These are phyloP conservation scores for Bombus superbus DNA, from an alignment of 1,140 invertebrate genomes.

Conservation along the genomic window DNA sequence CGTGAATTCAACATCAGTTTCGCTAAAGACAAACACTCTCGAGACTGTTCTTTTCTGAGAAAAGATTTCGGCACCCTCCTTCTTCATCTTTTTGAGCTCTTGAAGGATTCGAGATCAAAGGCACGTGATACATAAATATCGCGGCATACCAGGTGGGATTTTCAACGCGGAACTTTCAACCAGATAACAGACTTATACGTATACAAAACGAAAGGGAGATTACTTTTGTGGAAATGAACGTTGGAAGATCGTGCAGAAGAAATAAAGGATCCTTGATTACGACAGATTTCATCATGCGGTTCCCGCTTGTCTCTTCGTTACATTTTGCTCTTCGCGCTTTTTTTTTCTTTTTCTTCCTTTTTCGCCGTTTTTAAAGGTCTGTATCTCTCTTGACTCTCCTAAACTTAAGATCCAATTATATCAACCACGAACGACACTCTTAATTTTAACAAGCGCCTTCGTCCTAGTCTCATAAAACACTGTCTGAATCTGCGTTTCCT, in stretches of 20 bases:
- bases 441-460: slow-evolving; percentile 15
- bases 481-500: not conserved
- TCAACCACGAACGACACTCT: slow-evolving; percentile 21
- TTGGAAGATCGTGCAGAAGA: not conserved
- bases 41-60: not conserved
- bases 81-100: not conserved
- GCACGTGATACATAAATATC: slow-evolving; percentile 12
- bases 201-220: not conserved
- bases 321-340: not conserved
- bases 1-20: not conserved
- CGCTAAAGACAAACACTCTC: not conserved
- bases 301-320: not conserved
- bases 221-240: slow-evolving; percentile 36
- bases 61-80: not conserved
- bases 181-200: not conserved
- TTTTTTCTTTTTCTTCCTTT: not conserved
- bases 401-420: not conserved
- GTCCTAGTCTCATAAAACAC: not conserved
- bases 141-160: not conserved
- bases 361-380: not conserved
- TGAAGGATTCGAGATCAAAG: slow-evolving; percentile 21
- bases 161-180: not conserved
- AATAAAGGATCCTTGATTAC: slow-evolving; percentile 33
- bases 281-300: slow-evolving; percentile 12
- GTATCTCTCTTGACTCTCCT: not conserved